Evolutionary conservation across 1,140 invertebrate species (phyloP), one percentile per base, ranked within the genome.

Genomic region (Heliconius congener): DNA sequence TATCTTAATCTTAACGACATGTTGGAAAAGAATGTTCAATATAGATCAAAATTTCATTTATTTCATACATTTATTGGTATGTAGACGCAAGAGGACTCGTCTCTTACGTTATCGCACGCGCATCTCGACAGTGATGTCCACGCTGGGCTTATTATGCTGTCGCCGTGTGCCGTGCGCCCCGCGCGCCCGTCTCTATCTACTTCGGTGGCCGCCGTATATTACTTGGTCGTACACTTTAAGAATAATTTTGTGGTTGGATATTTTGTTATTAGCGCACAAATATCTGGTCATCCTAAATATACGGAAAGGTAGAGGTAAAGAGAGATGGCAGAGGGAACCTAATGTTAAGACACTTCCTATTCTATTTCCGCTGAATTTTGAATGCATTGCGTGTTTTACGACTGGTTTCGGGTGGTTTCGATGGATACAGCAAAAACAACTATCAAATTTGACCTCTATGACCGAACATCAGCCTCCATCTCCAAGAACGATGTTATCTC

Each of bases 141-240:
- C 30, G 60, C 74, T 42, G 82, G 77, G 85, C 85, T 89, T 88
- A 88, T 88, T 89, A 91, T 91, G 88, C 90, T 78, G 86, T 82
- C 78, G 80, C 78, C 85, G 87, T 89, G 79, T 81, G 72, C 74
- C 81, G 89, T 84, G 82, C 84, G 85, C 87, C 85, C 86, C 82
- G 89, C 85, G 80, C 85, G 86, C 87, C 85, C 85, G 83, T 84
- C 86, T 77, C 84, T 42, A 79, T 85, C 86, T 52, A 86, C 88
- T 66, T 81, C 83, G 89, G 88, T 91, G 90, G 87, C 82, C 90
- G 83, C 82, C 85, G 82, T 88, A 87, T 80, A 85, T 89, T 87
- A 91, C 75, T 55, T 76, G 76, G 78, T 81, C 84, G 85, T 86
- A 66, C 60, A 66, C 60, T 66, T 81, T 82, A 76, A 73, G 84